These are phyloP conservation scores for Cygnus buccinator DNA, from an alignment of 2,113 vertebrate species.

Conservation along the genomic window DNA sequence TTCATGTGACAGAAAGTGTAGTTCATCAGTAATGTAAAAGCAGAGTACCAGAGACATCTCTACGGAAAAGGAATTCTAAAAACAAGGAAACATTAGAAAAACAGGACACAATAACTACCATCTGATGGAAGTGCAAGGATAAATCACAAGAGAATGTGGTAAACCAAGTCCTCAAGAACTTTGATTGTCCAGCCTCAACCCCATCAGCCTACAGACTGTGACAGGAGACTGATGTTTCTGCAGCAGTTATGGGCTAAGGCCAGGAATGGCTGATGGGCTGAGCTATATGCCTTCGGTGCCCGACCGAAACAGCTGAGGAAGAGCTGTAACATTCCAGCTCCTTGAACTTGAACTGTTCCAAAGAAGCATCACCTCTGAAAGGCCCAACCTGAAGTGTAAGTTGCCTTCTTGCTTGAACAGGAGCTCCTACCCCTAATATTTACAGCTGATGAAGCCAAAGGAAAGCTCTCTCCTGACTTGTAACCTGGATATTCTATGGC, in stretches of 20 bases:
- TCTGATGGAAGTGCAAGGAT: background rate
- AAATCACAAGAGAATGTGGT: background rate
- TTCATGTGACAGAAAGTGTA: background rate
- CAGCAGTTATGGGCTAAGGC: background rate
- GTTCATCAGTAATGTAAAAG: background rate
- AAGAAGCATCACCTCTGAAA: background rate
- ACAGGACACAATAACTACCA: background rate
- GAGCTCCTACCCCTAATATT: background rate
- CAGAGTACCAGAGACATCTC: background rate
- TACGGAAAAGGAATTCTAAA: background rate
- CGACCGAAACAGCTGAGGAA: background rate
- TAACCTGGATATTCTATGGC: background rate
- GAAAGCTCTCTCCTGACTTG: background rate
- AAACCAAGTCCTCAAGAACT: background rate
- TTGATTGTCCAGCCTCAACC: background rate
- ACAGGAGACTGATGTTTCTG: background rate
- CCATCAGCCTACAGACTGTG: background rate
- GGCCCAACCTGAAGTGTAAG: background rate
- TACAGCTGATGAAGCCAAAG: background rate
- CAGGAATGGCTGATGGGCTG: background rate
- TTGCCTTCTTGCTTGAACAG: accelerated
- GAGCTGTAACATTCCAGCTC: background rate
- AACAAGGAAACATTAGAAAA: background rate
- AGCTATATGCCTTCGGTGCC: background rate
- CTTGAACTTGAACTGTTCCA: background rate